These are phyloP conservation scores for Chelmon rostratus DNA, from an alignment of 2,797 vertebrate genomes.

Conservation along the genomic window DNA sequence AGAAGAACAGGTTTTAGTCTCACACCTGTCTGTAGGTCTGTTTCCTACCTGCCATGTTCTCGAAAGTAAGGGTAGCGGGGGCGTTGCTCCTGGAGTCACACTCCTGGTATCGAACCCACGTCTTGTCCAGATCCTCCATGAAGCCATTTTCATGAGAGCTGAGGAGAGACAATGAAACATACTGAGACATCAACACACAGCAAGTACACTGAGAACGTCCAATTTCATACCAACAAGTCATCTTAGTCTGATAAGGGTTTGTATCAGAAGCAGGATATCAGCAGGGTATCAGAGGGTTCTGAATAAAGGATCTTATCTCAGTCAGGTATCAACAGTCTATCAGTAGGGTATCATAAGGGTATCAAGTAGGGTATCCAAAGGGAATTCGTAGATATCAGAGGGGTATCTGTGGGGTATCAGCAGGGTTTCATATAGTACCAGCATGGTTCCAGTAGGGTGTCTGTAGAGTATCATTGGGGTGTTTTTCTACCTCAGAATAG, in stretches of 20 bases:
- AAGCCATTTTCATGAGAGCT: slow-evolving; percentile 99
- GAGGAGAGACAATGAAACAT: slow-evolving; percentile 4
- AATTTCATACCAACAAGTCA: background rate
- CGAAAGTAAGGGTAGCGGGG: slow-evolving; percentile 97
- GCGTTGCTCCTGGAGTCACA: slow-evolving; percentile 98
- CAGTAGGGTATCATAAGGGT: background rate
- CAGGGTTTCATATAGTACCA: background rate
- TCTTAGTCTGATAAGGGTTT: background rate
- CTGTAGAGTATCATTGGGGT: no score
- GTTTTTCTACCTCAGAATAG: slow-evolving; percentile 92
- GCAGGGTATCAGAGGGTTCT: background rate
- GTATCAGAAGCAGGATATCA: background rate
- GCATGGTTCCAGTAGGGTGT: background rate
- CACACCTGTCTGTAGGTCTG: background rate
- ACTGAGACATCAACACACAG: background rate
- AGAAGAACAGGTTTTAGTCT: background rate
- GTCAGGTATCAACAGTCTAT: no score
- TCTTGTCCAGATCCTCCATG: slow-evolving; percentile 99
- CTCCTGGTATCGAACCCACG: slow-evolving; percentile 99
- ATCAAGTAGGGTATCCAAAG: background rate
- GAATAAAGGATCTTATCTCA: no score
- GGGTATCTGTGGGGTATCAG: no score
- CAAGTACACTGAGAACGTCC: no score
- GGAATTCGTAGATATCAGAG: no score
- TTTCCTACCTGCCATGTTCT: slow-evolving; percentile 96